Conservation (phyloP, 92 coral and sea anemone species). For the Epizoanthus scotinus region DNA sequence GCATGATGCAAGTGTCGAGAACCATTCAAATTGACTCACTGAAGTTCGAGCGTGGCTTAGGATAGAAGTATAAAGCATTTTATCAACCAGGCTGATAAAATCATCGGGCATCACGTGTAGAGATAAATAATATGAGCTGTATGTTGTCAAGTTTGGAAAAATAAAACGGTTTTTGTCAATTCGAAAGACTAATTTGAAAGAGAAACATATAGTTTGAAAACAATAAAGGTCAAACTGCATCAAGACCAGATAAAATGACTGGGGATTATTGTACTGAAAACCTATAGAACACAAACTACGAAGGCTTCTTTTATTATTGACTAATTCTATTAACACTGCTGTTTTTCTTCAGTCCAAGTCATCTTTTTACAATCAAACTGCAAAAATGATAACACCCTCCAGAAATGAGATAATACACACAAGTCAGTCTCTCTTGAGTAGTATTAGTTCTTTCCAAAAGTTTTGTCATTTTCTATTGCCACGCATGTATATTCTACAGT, state of each 20-base stretch:
- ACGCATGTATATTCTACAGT: no score
- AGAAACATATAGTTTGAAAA: background rate
- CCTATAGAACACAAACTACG: background rate
- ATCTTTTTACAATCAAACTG: background rate
- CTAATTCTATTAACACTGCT: constrained; percentile 3
- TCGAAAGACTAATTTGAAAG: background rate
- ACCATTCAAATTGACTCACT: constrained; percentile 7
- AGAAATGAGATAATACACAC: background rate
- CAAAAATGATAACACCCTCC: background rate
- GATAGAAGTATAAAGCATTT: background rate
- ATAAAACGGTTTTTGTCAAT: constrained; percentile 3
- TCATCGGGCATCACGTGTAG: background rate
- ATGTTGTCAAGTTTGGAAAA: background rate
- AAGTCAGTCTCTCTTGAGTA: no score
- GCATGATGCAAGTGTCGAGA: background rate
- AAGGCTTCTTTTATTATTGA: background rate
- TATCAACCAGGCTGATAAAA: background rate
- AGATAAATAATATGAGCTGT: background rate
- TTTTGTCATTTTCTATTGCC: no score
- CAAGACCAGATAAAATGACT: background rate
- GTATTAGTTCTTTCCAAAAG: no score
- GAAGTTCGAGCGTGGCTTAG: background rate
- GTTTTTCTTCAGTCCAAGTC: background rate
- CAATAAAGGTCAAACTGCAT: constrained; percentile 11
- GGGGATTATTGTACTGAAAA: constrained; percentile 14